Percentiles rank a stretch among this genome's conserved stretches.
phyloP scores from a whole-genome alignment of 2,797 vertebrate genomes.

The Microhierax caerulescens region DNA sequence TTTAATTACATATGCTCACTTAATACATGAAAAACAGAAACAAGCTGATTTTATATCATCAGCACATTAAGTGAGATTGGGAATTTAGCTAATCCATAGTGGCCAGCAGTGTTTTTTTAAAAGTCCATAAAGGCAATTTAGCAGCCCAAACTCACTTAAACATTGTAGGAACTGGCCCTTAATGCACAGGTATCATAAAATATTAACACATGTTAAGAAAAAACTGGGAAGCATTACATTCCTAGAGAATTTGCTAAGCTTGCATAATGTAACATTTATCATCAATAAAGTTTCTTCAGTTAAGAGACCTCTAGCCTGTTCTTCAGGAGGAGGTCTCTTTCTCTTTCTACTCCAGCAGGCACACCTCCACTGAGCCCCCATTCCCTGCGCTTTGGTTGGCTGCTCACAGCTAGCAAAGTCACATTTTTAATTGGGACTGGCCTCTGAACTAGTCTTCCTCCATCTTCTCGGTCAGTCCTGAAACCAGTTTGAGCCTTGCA shows the following conservation, averaged over 20 bases:
- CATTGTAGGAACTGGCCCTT: not conserved
- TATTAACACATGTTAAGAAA: slow-evolving; percentile 36
- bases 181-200: slow-evolving; percentile 55
- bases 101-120: not conserved
- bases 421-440: not conserved
- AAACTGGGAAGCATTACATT: slow-evolving; percentile 22
- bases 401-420: not conserved
- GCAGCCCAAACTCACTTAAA: slow-evolving; percentile 20
- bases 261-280: not conserved
- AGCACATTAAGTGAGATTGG: not conserved
- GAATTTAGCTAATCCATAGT: not conserved
- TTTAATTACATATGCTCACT: not conserved
- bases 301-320: not conserved
- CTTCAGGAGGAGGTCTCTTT: not conserved
- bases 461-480: not conserved
- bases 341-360: not conserved
- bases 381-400: not conserved
- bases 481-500: not conserved
- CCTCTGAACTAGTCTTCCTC: not conserved
- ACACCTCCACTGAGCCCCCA: not conserved
- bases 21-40: not conserved
- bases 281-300: not conserved
- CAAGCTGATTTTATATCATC: not conserved
- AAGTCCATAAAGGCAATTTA: slow-evolving; percentile 24
- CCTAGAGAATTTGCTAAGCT: slow-evolving; percentile 32